These are phyloP conservation scores for Calidris pugnax DNA, from an alignment of 2,113 vertebrate genomes.

Conservation along the genomic window DNA sequence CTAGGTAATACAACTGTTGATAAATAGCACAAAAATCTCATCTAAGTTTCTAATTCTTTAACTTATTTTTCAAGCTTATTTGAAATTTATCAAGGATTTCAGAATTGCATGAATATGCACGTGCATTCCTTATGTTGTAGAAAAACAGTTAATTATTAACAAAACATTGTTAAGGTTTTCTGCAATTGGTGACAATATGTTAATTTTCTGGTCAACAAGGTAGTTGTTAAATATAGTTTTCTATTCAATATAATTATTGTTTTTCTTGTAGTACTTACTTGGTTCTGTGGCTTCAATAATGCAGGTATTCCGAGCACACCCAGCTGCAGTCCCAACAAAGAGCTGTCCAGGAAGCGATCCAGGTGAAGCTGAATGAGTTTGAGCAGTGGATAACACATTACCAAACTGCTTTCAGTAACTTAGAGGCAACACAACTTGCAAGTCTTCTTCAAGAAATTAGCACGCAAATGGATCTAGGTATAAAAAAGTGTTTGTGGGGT, in stretches of 20 bases:
- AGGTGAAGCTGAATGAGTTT: constrained; percentile 92
- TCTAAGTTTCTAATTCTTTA: neutral
- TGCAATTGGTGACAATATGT: neutral
- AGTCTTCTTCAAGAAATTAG: constrained; percentile 97
- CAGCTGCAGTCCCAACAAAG: constrained; percentile 93
- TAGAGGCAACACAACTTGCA: constrained; percentile 95
- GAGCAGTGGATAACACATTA: constrained; percentile 98
- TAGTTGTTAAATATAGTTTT: neutral
- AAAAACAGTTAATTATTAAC: neutral
- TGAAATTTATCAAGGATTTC: neutral
- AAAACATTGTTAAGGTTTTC: neutral
- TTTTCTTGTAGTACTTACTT: neutral
- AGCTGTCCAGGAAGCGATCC: constrained; percentile 94
- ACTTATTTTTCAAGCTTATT: neutral
- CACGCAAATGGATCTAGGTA: constrained; percentile 95
- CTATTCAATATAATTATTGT: neutral
- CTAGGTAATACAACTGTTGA: neutral
- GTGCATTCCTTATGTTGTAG: neutral
- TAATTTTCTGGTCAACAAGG: neutral
- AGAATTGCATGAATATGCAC: neutral
- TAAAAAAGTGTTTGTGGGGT: neutral
- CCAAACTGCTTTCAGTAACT: constrained; percentile 91
- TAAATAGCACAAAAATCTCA: neutral
- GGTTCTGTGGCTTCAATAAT: neutral
- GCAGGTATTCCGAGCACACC: constrained; percentile 94